phyloP scores from a whole-genome alignment of 2,888 invertebrate genomes.

The Tipula confusa region DNA sequence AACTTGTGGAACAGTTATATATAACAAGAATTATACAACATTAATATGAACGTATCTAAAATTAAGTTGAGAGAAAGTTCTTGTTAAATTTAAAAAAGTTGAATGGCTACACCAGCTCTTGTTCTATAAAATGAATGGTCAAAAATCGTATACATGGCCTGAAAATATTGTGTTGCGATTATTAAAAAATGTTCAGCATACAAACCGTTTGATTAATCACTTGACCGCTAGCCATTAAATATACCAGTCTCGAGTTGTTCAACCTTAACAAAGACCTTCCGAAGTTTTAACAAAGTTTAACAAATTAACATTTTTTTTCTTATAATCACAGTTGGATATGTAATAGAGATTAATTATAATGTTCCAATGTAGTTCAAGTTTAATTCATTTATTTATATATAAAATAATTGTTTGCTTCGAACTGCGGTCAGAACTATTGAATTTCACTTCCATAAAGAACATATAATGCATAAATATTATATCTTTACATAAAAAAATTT shows the following conservation, averaged over 20 bases:
- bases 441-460: no score
- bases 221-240: not conserved
- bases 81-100: no score
- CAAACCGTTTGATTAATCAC: not conserved
- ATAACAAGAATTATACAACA: no score
- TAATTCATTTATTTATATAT: not conserved
- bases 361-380: not conserved
- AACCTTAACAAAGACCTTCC: constrained; percentile 20
- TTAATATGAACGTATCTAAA: no score
- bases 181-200: no score
- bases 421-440: no score
- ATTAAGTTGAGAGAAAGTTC: no score
- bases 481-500: not conserved
- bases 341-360: not conserved
- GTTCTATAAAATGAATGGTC: no score
- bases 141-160: no score
- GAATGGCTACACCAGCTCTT: no score
- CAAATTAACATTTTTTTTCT: not conserved
- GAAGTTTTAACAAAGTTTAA: not conserved
- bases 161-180: no score
- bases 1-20: no score
- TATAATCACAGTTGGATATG: not conserved
- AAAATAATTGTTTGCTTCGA: not conserved
- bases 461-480: not conserved
- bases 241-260: not conserved